Base-by-base conservation (phyloP, 1,140 invertebrate genomes). In the Triops cancriformis region DNA sequence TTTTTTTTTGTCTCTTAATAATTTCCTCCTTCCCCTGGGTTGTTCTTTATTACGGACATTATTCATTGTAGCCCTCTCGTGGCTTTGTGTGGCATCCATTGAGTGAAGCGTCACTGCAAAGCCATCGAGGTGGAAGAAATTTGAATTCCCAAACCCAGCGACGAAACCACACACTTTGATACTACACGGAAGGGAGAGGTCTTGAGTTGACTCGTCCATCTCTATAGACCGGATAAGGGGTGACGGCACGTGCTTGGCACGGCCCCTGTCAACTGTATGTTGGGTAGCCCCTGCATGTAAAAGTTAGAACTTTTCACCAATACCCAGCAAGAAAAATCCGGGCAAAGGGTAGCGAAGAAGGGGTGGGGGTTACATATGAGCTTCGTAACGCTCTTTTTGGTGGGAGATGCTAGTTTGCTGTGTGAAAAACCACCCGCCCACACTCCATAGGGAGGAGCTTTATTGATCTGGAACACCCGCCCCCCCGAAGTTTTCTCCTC, bases 211-310 rank as follows among this genome's bases (percentile, higher is more conserved):
- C 51, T 23, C 18, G 3, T 23, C 14, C 6, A 64, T 18, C 51
- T 64, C 51, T n/a, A 64, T 10, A 64, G 51, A n/a, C 11, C 51
- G 51, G 51, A 64, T 64, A 64, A 64, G 51, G 31, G 51, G 51
- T 64, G 51, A 64, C 51, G 51, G 51, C 51, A 64, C 10, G 51
- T 64, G 51, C 51, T 64, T 64, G 51, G 51, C 51, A 64, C 51
- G 51, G 51, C 51, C 31, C 2, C 4, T 64, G 51, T 23, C 51
- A 64, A 64, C 51, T 64, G 23, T 10, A 14, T 64, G 51, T 23
- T 37, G 31, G 2, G 31, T 23, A 64, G 51, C 14, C 18, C n/a
- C 14, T 64, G 51, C 51, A 12, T 64, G 23, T 23, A 64, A 0
- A n/a, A 64, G 7, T 23, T 18, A 64, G 51, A 64, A 23, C 51